Base-by-base conservation (phyloP, 2,113 vertebrate species). In the Orcinus orca region DNA sequence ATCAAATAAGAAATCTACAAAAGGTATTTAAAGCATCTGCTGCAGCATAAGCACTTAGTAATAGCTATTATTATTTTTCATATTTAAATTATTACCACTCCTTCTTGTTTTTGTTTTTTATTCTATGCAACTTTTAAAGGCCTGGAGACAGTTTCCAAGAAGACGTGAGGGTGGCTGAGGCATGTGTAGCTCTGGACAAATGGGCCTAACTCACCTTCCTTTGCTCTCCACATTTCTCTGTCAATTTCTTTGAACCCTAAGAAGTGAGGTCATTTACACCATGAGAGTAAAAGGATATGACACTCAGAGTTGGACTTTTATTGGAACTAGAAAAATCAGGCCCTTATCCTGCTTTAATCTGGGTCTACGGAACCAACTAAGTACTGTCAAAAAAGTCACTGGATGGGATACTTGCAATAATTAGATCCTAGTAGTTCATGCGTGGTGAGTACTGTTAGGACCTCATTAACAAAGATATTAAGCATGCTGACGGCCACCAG, bases 1-100 rank as follows among this genome's bases (percentile, higher is more conserved):
- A 82, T 76, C 53, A 71, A 90, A 71, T 90, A 77, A 87, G 73
- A 97, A 94, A 76, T 63, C 60, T 77, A 55, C 67, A 81, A 95
- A 92, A 80, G 29, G 8, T 6, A 6, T 70, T 94, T 88, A 79
- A 94, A 74, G 13, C 20, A 47, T 58, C 68, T 90, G 12, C 65
- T 87, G 1, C 4, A 90, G 26, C 87, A 55, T 94, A 87, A 90
- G 25, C 50, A 70, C 8, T 71, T 23, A 91, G 21, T 65, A 93
- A 84, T 70, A 94, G 74, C 53, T 87, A 90, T 92, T 90, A 88
- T 65, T 76, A 79, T 53, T 71, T 90, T 92, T 92, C n/a, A 63
- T 77, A 85, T 82, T 74, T 68, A 90, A 88, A 47, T 91, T 60
- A 76, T 26, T 26, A 62, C 11, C 18, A 20, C 21, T 70, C 6